These are phyloP conservation scores for Rousettus madagascariensis DNA, from an alignment of 2,797 vertebrate genomes.

Conservation along the genomic window DNA sequence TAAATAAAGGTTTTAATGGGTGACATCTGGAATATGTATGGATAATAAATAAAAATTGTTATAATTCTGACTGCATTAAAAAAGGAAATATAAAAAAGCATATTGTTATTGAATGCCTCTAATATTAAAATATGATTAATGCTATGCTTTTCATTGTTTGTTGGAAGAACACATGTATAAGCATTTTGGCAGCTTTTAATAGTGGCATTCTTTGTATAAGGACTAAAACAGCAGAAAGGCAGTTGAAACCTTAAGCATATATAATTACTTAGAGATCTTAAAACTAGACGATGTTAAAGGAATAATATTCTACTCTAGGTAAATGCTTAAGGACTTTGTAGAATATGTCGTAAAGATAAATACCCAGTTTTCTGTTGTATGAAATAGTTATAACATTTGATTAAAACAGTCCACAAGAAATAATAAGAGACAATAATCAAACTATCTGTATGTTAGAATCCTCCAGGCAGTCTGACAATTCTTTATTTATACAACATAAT, in stretches of 20 bases:
- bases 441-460: not conserved
- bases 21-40: not conserved
- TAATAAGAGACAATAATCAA: not conserved
- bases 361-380: constrained; percentile 28
- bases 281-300: constrained; percentile 19
- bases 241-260: constrained; percentile 7
- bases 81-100: not conserved
- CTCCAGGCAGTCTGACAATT: not conserved
- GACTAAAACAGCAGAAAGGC: not conserved
- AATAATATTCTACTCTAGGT: not conserved
- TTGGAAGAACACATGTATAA: not conserved
- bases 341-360: constrained; percentile 4
- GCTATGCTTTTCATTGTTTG: not conserved
- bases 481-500: not conserved
- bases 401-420: not conserved
- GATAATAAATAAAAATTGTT: not conserved
- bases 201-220: not conserved
- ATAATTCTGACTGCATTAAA: constrained; percentile 20
- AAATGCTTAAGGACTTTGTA: constrained; percentile 32
- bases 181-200: constrained; percentile 20
- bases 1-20: not conserved
- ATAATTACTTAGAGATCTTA: constrained; percentile 6
- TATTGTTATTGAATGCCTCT: not conserved
- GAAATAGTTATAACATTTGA: constrained; percentile 33
- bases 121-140: constrained; percentile 31